phyloP scores from a whole-genome alignment of 2,113 vertebrate genomes.

The Apaloderma vittatum region DNA sequence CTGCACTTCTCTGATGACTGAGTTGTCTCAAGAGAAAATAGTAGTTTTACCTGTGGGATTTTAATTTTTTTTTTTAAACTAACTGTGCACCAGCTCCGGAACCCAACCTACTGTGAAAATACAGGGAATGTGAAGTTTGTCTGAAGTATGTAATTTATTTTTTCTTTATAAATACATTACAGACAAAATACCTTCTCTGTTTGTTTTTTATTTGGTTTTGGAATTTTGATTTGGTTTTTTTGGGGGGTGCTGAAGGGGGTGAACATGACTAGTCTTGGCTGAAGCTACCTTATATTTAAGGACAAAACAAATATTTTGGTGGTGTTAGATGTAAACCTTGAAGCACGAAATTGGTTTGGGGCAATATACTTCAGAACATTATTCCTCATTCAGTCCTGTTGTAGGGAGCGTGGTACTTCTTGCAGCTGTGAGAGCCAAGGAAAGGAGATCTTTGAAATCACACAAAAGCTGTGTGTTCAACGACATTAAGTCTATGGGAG shows the following conservation, averaged over 20 bases:
- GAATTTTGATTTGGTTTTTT: background rate
- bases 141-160: background rate
- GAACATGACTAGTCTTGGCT: background rate
- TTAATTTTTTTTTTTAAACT: background rate
- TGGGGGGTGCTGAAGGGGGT: rapidly evolving
- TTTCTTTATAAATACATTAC: background rate
- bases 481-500: too few relatives aligned
- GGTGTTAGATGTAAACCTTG: background rate
- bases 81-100: rapidly evolving
- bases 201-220: background rate
- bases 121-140: background rate
- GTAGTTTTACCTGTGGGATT: background rate
- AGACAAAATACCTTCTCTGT: background rate
- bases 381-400: background rate
- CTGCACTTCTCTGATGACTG: background rate
- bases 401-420: background rate
- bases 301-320: background rate
- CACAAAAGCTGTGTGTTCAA: background rate
- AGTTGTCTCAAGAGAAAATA: background rate
- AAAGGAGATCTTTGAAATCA: background rate
- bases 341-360: background rate
- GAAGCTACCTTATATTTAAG: background rate
- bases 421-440: background rate
- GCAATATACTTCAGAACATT: background rate
- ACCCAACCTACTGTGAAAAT: background rate